Evolutionary conservation across 2,113 vertebrate genomes (phyloP), one percentile per base, ranked within the genome.

Genomic region (Chamaea fasciata): DNA sequence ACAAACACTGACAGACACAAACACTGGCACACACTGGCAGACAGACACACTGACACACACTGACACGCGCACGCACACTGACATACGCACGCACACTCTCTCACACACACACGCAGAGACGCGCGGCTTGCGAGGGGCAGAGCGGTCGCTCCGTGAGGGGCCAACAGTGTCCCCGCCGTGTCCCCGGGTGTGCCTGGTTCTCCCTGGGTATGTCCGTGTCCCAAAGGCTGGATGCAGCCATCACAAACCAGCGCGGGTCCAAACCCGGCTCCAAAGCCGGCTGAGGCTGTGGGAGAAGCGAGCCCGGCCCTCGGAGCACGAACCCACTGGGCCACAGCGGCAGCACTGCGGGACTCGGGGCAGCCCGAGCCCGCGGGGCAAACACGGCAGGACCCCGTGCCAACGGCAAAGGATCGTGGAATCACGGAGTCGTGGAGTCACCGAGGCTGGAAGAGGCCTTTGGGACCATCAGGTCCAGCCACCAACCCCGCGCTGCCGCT

Each of bases 271-370:
- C 44, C 28, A 3, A 11, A 31, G 8, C 11, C 35, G 6, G 0
- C 5, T 0, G 22, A 19, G 35, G 28, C 33, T 4, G 1, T 4
- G 2, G 31, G 3, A 17, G 12, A 6, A 13, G 24, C 33, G 3
- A 0, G 3, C 28, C 2, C 7, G 2, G 23, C 18, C 49, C 31
- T 20, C 18, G 0, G 3, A 2, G 7, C 9, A 7, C 9, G 3
- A 3, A 1, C 3, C 6, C 20, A 0, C 21, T 0, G 2, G 7
- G 7, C 33, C 41, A 0, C 62, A 8, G 78, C 30, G 6, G 49
- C 37, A 9, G 0, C 20, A 0, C 15, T 0, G 2, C 35, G 4
- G 50, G 2, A 0, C 1, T 6, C 1, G 8, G 3, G 19, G 53
- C 53, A 11, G 17, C 28, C 53, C 2, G 30, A 17, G 11, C 50